Evolutionary conservation across 2,797 vertebrate species (phyloP).

Genomic region (Labeo calbasu): DNA sequence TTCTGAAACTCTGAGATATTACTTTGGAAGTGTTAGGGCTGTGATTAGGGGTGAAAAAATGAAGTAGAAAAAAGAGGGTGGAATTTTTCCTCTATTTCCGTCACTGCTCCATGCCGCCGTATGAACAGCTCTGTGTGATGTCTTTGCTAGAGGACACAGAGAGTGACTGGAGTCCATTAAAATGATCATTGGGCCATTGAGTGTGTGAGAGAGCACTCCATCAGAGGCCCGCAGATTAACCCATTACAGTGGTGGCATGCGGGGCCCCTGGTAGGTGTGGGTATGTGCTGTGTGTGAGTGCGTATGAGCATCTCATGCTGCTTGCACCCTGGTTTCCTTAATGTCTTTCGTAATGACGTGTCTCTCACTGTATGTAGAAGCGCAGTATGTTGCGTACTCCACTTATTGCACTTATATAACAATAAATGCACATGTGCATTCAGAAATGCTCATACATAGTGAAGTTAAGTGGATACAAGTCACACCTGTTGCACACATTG

Average conservation of each 20-base stretch:
- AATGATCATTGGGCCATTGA: slow-evolving; percentile 61
- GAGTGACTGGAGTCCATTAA: slow-evolving; percentile 64
- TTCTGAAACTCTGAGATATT: slow-evolving; percentile 50
- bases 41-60: slow-evolving; percentile 47
- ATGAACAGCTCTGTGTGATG: slow-evolving; percentile 58
- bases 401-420: slow-evolving; percentile 41
- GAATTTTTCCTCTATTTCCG: slow-evolving; percentile 36
- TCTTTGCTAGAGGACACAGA: slow-evolving; percentile 61
- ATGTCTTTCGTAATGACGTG: slow-evolving; percentile 61
- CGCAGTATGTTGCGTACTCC: slow-evolving; percentile 13
- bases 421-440: slow-evolving; percentile 31
- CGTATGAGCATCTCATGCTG: slow-evolving; percentile 38
- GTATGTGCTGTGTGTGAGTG: slow-evolving; percentile 49
- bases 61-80: background rate
- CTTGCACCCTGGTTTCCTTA: slow-evolving; percentile 51
- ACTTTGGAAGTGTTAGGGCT: slow-evolving; percentile 43
- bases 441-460: slow-evolving; percentile 6
- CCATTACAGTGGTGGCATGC: slow-evolving; percentile 55
- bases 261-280: slow-evolving; percentile 52
- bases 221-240: slow-evolving; percentile 63
- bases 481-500: background rate
- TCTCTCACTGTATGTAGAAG: slow-evolving; percentile 51
- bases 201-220: slow-evolving; percentile 58
- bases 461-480: background rate
- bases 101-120: slow-evolving; percentile 45